A percentile compares a stretch with the other conserved stretches of the same genome.
phyloP scores from a whole-genome alignment of 2,113 vertebrate species.

The Centropristis striata region DNA sequence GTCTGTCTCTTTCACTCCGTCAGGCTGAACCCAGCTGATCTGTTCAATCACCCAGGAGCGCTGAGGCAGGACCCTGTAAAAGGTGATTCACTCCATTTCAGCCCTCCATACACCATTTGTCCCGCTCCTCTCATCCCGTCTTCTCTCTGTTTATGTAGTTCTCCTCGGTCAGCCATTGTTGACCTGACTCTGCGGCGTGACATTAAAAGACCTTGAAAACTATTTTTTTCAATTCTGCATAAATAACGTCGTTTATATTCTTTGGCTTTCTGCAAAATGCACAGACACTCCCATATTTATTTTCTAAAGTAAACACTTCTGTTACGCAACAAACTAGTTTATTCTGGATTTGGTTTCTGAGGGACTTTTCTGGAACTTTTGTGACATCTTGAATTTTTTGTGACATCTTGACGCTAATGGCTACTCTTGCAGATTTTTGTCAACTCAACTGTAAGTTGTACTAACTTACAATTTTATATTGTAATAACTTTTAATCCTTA shows the following conservation, averaged over 20 bases:
- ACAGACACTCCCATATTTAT: conserved; percentile 30
- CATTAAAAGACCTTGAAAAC: conserved; percentile 39
- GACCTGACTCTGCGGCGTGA: conserved; percentile 32
- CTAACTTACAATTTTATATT: too few relatives aligned
- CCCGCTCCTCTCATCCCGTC: conserved; percentile 37
- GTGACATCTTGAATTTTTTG: conserved; percentile 63
- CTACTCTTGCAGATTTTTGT: too few relatives aligned
- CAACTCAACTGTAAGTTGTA: too few relatives aligned
- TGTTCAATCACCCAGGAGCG: conserved; percentile 73
- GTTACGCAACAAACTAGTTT: conserved; percentile 54
- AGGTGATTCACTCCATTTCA: conserved; percentile 73
- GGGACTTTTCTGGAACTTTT: conserved; percentile 50
- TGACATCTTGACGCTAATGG: too few relatives aligned
- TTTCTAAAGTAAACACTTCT: conserved; percentile 41
- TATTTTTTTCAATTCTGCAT: conserved; percentile 19
- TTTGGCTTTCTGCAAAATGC: background rate
- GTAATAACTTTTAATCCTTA: too few relatives aligned
- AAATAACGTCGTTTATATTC: conserved; percentile 20
- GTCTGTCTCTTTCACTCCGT: conserved; percentile 46
- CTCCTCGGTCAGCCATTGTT: conserved; percentile 39
- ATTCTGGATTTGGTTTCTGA: conserved; percentile 45
- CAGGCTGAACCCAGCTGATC: conserved; percentile 65
- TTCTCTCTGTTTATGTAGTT: conserved; percentile 49
- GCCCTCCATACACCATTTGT: conserved; percentile 56
- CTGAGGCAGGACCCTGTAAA: conserved; percentile 68